phyloP scores from a whole-genome alignment of 2,888 invertebrate genomes.

The Drosophila rubida region DNA sequence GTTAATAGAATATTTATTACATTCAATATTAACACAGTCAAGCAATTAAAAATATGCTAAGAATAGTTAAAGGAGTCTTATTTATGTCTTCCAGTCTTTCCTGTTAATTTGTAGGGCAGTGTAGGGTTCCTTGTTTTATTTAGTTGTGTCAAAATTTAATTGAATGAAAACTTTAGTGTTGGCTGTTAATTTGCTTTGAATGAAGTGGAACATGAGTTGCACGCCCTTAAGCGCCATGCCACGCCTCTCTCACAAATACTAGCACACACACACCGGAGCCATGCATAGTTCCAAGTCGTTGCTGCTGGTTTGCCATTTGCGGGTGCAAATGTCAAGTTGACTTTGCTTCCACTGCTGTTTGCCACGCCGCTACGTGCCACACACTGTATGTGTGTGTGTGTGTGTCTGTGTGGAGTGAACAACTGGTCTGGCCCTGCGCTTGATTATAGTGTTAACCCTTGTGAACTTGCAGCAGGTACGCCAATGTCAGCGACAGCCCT shows the following conservation, averaged over 20 bases:
- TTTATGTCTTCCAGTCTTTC: too few relatives aligned
- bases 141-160: constrained; percentile 65
- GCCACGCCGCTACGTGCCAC: constrained; percentile 53
- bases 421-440: constrained; percentile 46
- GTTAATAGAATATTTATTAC: too few relatives aligned
- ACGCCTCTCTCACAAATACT: constrained; percentile 3
- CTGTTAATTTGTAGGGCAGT: background rate
- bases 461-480: constrained; percentile 72
- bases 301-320: constrained; percentile 63
- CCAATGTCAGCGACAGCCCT: constrained; percentile 49
- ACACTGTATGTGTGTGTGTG: constrained; percentile 7
- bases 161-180: constrained; percentile 75
- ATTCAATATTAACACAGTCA: too few relatives aligned
- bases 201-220: constrained; percentile 67
- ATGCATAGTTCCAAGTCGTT: constrained; percentile 54
- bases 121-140: constrained; percentile 2
- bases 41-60: too few relatives aligned
- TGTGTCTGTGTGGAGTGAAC: constrained; percentile 31
- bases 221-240: constrained; percentile 14
- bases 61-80: too few relatives aligned
- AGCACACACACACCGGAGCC: constrained; percentile 7
- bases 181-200: constrained; percentile 76
- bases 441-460: constrained; percentile 78
- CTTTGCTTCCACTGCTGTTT: constrained; percentile 61
- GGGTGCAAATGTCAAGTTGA: constrained; percentile 80